Conservation (phyloP, 2,797 vertebrate species). For the Sebastes hopkinsi region DNA sequence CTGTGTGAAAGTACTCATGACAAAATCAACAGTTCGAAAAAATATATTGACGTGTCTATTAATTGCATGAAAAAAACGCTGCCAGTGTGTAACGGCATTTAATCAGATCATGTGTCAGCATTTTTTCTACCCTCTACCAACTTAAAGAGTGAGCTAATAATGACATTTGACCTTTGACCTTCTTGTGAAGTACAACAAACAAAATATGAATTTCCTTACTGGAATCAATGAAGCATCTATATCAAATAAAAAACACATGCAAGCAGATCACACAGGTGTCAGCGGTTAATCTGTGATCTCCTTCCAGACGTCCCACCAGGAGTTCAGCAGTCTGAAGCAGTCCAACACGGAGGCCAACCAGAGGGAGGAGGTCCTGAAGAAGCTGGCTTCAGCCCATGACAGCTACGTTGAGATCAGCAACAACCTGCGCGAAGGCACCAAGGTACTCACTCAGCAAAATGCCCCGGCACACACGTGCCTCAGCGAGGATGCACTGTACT, state of each 20-base stretch:
- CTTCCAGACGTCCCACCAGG: constrained; percentile 90
- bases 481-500: background rate
- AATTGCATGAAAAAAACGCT: too few species aligned
- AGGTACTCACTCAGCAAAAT: constrained; percentile 81
- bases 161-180: background rate
- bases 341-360: constrained; percentile 93
- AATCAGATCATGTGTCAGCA: background rate
- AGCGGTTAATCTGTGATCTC: background rate
- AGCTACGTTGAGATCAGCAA: constrained; percentile 96
- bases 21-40: too few species aligned
- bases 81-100: too few species aligned
- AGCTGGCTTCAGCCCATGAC: constrained; percentile 95
- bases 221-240: background rate
- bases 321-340: constrained; percentile 96
- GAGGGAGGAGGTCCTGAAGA: constrained; percentile 97
- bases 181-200: background rate
- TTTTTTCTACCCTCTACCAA: background rate
- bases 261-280: background rate
- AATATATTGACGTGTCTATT: too few species aligned
- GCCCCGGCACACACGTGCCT: background rate
- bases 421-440: constrained; percentile 96
- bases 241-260: background rate
- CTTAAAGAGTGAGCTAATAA: background rate
- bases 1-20: too few species aligned
- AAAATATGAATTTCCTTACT: background rate